Evolutionary conservation across 1,140 invertebrate genomes (phyloP), one percentile per base, ranked within the genome.

Genomic region (Anastrepha obliqua): DNA sequence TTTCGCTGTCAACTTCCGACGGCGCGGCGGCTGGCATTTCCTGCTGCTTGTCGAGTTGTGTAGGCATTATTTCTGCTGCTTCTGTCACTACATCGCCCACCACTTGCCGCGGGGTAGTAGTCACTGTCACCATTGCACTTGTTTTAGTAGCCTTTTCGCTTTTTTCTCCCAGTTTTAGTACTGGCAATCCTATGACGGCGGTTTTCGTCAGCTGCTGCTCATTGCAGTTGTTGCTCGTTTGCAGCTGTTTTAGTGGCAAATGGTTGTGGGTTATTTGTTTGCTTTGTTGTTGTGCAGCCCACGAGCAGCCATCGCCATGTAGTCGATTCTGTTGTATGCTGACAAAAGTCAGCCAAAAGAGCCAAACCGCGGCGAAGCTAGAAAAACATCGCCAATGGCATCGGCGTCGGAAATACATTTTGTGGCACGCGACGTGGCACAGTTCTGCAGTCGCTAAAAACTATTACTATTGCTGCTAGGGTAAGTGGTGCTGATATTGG

Each of bases 311-410:
- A 90, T 90, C 89, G 89, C 85, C 87, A 89, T 89, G 88, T 89
- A 92, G 91, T 89, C 90, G 90, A 89, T 90, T 87, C 88, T 89
- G 90, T 47, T 88, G 87, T 86, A 87, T 70, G 85, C 88, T 89
- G 85, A 90, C 20, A 90, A 92, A 89, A 90, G 91, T 91, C 91
- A 92, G 81, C 89, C 91, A 88, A 90, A 92, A 90, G 88, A 92
- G 89, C 91, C 91, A 91, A 90, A 92, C 90, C 87, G 89, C 81
- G 88, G 90, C 90, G 44, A 60, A 78, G 86, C 74, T 81, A 55
- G 74, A 17, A 81, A 20, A 58, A 51, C 74, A 55, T 3, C 20
- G 74, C n/a, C 74, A 81, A 74, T 74, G 67, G 39, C 67, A 74
- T 44, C 15, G 44, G 64, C 85, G 47, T 67, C 85, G 65, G 64